Conservation (phyloP, 2,888 invertebrate genomes). For the Athetis lepigone region DNA sequence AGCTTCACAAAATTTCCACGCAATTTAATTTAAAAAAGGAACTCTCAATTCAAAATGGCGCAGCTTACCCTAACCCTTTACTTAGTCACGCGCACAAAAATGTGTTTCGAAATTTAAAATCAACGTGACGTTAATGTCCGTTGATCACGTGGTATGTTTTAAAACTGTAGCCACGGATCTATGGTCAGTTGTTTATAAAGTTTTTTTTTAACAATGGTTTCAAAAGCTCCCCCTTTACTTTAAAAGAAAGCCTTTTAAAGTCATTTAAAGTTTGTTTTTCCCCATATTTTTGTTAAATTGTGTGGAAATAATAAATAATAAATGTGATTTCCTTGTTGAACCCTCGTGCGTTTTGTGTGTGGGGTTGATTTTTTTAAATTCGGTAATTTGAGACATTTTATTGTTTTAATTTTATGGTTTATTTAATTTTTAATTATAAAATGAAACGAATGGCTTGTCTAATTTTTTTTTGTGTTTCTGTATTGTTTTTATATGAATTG, state of each 20-base stretch:
- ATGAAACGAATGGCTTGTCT: too few relatives aligned
- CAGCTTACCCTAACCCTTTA: neutral
- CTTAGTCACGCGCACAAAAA: conserved; percentile 30
- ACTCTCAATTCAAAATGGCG: neutral
- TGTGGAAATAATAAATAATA: neutral
- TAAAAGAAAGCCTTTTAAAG: too few relatives aligned
- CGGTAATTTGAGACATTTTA: too few relatives aligned
- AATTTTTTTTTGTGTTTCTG: too few relatives aligned
- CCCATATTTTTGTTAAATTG: conserved; percentile 1
- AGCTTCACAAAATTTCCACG: conserved; percentile 5
- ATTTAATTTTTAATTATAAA: too few relatives aligned
- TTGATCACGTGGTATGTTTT: conserved; percentile 30
- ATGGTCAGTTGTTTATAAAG: neutral
- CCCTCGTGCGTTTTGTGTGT: neutral
- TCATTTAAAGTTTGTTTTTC: neutral
- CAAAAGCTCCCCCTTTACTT: neutral
- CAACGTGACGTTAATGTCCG: conserved; percentile 27
- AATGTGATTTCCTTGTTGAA: neutral
- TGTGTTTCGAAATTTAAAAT: conserved; percentile 11
- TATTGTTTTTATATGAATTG: too few relatives aligned
- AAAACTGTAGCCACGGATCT: conserved; percentile 14
- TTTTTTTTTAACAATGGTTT: conserved; percentile 14
- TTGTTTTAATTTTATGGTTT: too few relatives aligned
- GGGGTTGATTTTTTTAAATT: neutral
- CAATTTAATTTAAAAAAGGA: neutral